Percentiles rank a stretch among this genome's conserved stretches.
These are phyloP conservation scores for Thereva nobilitata DNA, from an alignment of 2,888 invertebrate genomes.

Conservation along the genomic window DNA sequence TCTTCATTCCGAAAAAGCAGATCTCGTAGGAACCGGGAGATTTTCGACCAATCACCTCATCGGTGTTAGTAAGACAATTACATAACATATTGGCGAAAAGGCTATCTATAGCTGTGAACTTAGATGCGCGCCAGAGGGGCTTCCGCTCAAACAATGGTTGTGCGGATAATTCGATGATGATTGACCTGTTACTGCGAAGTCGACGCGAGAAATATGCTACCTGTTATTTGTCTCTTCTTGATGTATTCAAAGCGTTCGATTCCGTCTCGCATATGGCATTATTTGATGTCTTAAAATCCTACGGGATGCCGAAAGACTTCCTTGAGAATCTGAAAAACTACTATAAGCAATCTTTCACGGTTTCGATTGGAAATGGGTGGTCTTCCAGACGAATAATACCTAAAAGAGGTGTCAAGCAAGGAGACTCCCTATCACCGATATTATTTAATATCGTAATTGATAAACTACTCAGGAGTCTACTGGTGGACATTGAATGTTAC, in stretches of 20 bases:
- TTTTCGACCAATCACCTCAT: no score
- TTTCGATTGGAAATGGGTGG: neutral
- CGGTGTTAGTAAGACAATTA: no score
- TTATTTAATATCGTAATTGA: slow-evolving; percentile 2
- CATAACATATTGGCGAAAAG: no score
- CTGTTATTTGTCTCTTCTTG: neutral
- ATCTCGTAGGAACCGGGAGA: no score
- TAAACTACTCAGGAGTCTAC: neutral
- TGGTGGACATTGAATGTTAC: neutral
- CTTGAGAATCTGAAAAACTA: neutral
- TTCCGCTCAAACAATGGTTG: neutral
- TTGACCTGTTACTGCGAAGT: no score
- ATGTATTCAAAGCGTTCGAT: slow-evolving; percentile 4
- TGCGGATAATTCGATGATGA: neutral
- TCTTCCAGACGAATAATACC: neutral
- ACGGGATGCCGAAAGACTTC: no score
- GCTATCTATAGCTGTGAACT: neutral
- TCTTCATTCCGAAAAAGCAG: no score
- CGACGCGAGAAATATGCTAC: neutral
- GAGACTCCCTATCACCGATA: neutral
- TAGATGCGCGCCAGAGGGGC: neutral
- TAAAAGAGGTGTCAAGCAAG: slow-evolving; percentile 1
- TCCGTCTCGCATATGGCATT: slow-evolving; percentile 1
- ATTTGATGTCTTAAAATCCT: neutral
- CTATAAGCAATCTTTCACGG: neutral